phyloP scores from a whole-genome alignment of 2,113 vertebrate genomes.

The Ramphastos sulfuratus region DNA sequence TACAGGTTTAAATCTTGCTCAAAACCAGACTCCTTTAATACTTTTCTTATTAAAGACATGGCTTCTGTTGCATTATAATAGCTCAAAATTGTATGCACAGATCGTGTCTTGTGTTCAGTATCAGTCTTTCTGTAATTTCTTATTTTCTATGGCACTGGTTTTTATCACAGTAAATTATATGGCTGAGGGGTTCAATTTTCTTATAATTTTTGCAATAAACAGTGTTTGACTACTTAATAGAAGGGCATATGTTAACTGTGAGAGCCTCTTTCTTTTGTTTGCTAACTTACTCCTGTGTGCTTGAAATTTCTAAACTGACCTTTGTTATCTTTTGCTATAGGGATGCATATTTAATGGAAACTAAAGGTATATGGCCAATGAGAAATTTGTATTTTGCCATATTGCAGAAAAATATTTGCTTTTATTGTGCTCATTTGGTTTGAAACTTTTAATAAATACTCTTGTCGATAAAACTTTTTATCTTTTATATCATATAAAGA shows the following conservation, averaged over 20 bases:
- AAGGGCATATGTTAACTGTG: background rate
- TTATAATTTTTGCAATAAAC: background rate
- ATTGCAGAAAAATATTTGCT: background rate
- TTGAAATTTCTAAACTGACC: background rate
- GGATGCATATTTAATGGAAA: background rate
- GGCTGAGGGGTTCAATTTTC: background rate
- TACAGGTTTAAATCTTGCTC: background rate
- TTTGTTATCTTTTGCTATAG: background rate
- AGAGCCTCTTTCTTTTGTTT: background rate
- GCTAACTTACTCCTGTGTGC: background rate
- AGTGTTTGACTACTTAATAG: background rate
- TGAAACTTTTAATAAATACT: background rate
- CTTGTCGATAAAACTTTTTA: background rate
- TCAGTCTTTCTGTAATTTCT: background rate
- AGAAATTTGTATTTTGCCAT: background rate
- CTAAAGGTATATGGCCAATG: background rate
- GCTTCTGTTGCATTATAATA: background rate
- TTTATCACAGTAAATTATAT: background rate
- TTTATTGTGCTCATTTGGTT: background rate
- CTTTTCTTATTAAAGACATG: background rate
- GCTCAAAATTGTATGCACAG: background rate
- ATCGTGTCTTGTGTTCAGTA: background rate
- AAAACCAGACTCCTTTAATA: background rate
- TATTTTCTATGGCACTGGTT: background rate
- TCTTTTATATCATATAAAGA: background rate